Conservation (phyloP, 1,140 invertebrate genomes). For the Philopotamus ludificatus region DNA sequence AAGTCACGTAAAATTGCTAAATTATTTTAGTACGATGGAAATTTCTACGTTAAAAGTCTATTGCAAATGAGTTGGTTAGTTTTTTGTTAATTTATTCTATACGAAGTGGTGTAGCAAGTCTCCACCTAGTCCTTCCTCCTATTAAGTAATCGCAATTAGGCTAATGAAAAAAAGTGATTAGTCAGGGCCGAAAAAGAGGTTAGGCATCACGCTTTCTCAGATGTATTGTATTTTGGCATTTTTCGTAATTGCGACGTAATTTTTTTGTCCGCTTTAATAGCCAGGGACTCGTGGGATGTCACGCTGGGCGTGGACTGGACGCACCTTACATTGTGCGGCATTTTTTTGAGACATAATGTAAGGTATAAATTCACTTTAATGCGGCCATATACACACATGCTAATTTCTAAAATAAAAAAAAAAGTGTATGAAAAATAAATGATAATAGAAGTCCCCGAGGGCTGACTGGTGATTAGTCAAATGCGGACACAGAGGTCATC, state of each 20-base stretch:
- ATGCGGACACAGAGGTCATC: not conserved
- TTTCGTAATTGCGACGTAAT: conserved; percentile 5
- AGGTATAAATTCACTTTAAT: not conserved
- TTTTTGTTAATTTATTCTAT: not conserved
- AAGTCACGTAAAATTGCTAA: no score
- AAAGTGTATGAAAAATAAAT: no score
- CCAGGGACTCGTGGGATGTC: not conserved
- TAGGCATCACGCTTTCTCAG: conserved; percentile 32
- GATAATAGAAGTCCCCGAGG: no score
- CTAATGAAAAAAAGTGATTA: conserved; percentile 42
- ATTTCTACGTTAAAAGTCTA: no score
- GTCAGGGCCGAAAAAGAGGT: conserved; percentile 32
- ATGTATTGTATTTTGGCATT: not conserved
- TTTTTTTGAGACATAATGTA: not conserved
- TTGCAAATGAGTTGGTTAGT: not conserved
- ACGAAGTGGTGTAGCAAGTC: not conserved
- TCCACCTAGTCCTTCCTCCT: conserved; percentile 1
- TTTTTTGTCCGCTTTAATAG: conserved; percentile 2
- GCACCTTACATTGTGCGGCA: conserved; percentile 15
- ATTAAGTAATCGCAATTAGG: conserved; percentile 30
- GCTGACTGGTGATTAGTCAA: no score
- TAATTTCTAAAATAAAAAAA: no score
- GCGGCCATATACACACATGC: no score
- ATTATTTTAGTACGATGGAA: no score
- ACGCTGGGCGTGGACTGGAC: conserved; percentile 10